Base-by-base conservation (phyloP, 1,140 invertebrate genomes). In the Drosophila mauritiana region DNA sequence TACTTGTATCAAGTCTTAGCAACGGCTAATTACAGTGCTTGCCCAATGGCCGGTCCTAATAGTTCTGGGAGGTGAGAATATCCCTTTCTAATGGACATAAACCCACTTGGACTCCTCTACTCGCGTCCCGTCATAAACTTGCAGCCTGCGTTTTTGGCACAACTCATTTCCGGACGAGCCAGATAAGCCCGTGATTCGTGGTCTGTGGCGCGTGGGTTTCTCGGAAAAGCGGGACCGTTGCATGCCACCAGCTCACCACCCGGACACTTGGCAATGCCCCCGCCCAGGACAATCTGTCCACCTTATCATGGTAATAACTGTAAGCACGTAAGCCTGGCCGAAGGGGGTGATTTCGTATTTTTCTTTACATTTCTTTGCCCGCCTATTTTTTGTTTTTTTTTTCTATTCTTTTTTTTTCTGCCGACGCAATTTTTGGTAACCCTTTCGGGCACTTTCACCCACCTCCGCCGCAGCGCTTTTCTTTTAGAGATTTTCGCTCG, bases 271-370 rank as follows among this genome's bases (percentile, higher is more conserved):
- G 40, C 39, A 43, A 51, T 27, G 25, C 39, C 68, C 52, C 67
- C 62, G 10, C 5, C 17, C 20, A 25, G 20, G 52, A 64, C 73
- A 75, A 76, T 76, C 40, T 77, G 74, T 70, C 74, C 75, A 78
- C 84, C 83, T 88, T 88, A 88, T 88, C 83, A 82, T 86, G 83
- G 83, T 88, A 88, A 88, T 88, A 88, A 88, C 84, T 88, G 84
- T 89, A 88, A 88, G 83, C 83, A 88, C 88, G 83, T 88, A 88
- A 88, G 83, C 83, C 83, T 89, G 83, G 84, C 84, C 83, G 62
- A 88, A 89, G 79, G 83, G 83, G 83, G 79, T 88, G 83, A 88
- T 88, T 88, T 88, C 86, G 70, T 88, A 88, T 88, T 89, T 88
- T 88, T 88, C 84, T 88, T 89, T 84, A 84, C 80, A 88, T 88